Percentiles rank a stretch among this genome's conserved stretches.
These are phyloP conservation scores for Drosophila neocordata DNA, from an alignment of 1,140 invertebrate genomes.

Conservation along the genomic window DNA sequence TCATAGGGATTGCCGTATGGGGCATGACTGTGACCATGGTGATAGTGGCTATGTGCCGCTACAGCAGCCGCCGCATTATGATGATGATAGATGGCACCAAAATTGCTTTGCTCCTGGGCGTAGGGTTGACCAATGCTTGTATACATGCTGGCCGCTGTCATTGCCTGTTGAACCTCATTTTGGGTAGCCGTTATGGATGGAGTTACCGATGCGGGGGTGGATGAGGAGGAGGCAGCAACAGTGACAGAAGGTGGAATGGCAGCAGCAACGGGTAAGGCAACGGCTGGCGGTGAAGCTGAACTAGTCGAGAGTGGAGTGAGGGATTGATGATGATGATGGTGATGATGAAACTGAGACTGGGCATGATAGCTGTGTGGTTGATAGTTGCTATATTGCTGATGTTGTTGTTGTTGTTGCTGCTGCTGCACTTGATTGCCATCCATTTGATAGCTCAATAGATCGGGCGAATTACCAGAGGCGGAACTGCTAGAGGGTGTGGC, in stretches of 20 bases:
- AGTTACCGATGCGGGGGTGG: neutral
- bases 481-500: conserved; percentile 67
- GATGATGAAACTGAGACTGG: conserved; percentile 44
- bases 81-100: conserved; percentile 84
- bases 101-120: conserved; percentile 83
- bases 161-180: conserved; percentile 40
- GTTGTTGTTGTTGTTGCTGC: conserved; percentile 55
- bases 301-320: conserved; percentile 58
- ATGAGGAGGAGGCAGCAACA: neutral
- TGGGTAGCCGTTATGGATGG: conserved; percentile 14
- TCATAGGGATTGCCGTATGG: conserved; percentile 79
- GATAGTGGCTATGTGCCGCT: conserved; percentile 59
- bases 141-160: conserved; percentile 72
- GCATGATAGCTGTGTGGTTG: conserved; percentile 30
- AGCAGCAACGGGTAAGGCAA: neutral
- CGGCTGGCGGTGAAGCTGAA: conserved; percentile 49
- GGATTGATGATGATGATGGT: conserved; percentile 50
- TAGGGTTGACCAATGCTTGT: conserved; percentile 83
- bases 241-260: neutral
- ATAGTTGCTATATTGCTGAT: conserved; percentile 52
- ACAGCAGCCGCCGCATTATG: conserved; percentile 61
- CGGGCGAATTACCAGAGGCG: conserved; percentile 71
- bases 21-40: conserved; percentile 55
- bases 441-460: conserved; percentile 59
- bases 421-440: conserved; percentile 47